phyloP scores from a whole-genome alignment of 2,113 vertebrate genomes.

The Scartelaos histophorus region DNA sequence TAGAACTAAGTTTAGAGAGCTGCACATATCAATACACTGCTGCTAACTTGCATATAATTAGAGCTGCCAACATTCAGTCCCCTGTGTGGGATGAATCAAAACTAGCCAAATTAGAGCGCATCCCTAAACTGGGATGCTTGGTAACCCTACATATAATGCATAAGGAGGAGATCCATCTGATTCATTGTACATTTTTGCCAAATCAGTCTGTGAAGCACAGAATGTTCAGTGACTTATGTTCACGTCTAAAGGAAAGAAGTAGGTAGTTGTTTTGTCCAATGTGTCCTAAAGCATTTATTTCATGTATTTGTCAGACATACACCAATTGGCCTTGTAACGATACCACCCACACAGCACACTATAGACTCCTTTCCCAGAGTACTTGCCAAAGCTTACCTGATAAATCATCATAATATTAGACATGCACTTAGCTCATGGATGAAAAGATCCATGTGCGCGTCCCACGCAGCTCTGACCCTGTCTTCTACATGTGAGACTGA shows the following conservation, averaged over 20 bases:
- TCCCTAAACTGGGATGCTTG: too few relatives aligned
- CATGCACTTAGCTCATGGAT: slow-evolving; percentile 23
- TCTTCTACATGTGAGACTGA: neutral
- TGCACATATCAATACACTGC: too few relatives aligned
- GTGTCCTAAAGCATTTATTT: neutral
- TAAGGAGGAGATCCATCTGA: too few relatives aligned
- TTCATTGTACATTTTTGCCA: neutral
- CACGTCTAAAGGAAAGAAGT: neutral
- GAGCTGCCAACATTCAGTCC: too few relatives aligned
- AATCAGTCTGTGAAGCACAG: neutral
- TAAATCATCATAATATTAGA: slow-evolving; percentile 32
- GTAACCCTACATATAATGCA: too few relatives aligned
- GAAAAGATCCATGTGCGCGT: slow-evolving; percentile 23
- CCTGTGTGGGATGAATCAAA: too few relatives aligned
- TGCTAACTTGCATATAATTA: too few relatives aligned
- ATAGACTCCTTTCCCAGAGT: neutral
- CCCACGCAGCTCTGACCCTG: slow-evolving; percentile 2
- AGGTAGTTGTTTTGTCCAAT: neutral
- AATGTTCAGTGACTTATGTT: neutral
- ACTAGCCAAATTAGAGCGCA: too few relatives aligned
- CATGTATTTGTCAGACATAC: neutral
- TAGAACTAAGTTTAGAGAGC: too few relatives aligned
- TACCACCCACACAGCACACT: neutral
- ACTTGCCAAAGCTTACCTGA: slow-evolving; percentile 7
- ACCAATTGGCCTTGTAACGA: slow-evolving; percentile 1